A percentile compares a stretch with the other conserved stretches of the same genome.
These are phyloP conservation scores for Ictidomys tridecemlineatus DNA, from an alignment of 2,113 vertebrate genomes.

Conservation along the genomic window DNA sequence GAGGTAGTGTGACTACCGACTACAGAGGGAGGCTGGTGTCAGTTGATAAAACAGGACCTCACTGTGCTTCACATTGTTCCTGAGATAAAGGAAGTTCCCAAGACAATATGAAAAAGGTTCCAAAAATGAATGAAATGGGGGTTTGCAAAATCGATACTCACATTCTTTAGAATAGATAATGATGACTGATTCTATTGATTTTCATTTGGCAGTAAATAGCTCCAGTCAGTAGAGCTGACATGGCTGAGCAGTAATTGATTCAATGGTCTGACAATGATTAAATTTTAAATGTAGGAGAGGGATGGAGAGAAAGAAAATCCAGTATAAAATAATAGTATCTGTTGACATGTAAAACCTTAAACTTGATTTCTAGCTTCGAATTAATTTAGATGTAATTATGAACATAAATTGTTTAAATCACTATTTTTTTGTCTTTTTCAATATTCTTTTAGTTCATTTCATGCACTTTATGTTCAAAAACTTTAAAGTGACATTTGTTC, in stretches of 20 bases:
- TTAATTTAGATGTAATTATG: conserved; percentile 27
- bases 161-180: conserved; percentile 54
- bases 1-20: background rate
- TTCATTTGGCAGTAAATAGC: conserved; percentile 58
- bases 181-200: conserved; percentile 65
- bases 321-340: background rate
- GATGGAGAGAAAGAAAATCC: background rate
- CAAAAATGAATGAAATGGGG: background rate
- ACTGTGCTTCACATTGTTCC: background rate
- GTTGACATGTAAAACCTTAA: conserved; percentile 16
- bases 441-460: background rate
- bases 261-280: conserved; percentile 32
- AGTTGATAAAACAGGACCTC: background rate
- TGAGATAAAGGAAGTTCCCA: background rate
- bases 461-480: background rate
- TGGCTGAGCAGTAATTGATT: conserved; percentile 5
- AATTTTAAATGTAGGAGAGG: background rate
- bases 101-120: background rate
- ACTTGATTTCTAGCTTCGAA: background rate
- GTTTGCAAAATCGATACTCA: conserved; percentile 46
- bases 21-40: background rate
- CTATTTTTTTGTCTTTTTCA: background rate
- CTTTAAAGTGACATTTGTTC: background rate
- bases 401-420: background rate
- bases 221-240: background rate